Percentiles rank a stretch among this genome's conserved stretches.
phyloP scores from a whole-genome alignment of 2,888 invertebrate species.

The Drosophila trichaetosa region DNA sequence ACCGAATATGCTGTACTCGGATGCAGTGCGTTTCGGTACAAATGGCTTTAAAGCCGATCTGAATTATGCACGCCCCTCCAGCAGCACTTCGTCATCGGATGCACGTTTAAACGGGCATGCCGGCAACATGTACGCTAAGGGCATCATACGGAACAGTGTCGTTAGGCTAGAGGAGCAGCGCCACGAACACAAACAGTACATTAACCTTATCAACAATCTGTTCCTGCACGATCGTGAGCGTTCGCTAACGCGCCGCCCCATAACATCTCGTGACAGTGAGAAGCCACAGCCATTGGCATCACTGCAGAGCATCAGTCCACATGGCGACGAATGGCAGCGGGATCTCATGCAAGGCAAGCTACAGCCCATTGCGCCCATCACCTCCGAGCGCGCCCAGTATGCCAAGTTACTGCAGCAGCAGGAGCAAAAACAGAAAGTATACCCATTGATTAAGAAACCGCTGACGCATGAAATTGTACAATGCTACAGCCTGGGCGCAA shows the following conservation, averaged over 20 bases:
- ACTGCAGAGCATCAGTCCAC: constrained; percentile 10
- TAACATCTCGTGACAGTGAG: neutral
- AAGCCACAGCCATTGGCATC: constrained; percentile 28
- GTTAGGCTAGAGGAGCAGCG: constrained; percentile 39
- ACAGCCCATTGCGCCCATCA: neutral
- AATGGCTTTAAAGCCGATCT: constrained; percentile 46
- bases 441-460: constrained; percentile 9
- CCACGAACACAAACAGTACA: constrained; percentile 59
- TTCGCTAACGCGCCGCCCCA: neutral
- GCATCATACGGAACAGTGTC: constrained; percentile 27
- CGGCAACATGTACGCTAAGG: constrained; percentile 12
- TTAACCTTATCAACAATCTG: constrained; percentile 61
- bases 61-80: constrained; percentile 37
- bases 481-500: constrained; percentile 12
- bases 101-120: constrained; percentile 33
- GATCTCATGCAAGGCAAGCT: constrained; percentile 14
- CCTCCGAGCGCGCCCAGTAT: constrained; percentile 33
- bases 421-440: neutral
- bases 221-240: constrained; percentile 42
- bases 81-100: constrained; percentile 42
- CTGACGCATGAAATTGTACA: constrained; percentile 2
- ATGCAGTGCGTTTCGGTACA: constrained; percentile 61
- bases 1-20: constrained; percentile 52
- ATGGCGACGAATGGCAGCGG: constrained; percentile 26
- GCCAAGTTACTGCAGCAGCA: constrained; percentile 32